These are phyloP conservation scores for Phacellophora camtschatica DNA, from an alignment of 30 jellyfish, hydroid and myxozoan genomes.

Conservation along the genomic window DNA sequence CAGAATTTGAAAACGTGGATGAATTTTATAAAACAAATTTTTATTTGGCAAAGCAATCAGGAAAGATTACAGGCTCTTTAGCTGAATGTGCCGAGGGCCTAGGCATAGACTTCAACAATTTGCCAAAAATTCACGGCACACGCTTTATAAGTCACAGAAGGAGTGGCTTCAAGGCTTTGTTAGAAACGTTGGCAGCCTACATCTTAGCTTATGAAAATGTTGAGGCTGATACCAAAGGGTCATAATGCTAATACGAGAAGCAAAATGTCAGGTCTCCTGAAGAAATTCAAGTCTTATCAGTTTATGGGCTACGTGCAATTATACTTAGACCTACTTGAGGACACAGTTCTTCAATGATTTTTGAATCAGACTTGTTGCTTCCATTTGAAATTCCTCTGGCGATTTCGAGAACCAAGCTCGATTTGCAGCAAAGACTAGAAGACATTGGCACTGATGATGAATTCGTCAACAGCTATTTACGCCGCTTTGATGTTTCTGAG, in stretches of 20 bases:
- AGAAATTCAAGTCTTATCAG: conserved; percentile 44
- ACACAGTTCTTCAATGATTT: conserved; percentile 32
- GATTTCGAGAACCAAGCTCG: conserved; percentile 1
- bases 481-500: not conserved
- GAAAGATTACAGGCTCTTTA: conserved; percentile 16
- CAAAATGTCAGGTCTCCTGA: conserved; percentile 30
- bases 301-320: conserved; percentile 14
- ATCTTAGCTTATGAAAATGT: conserved; percentile 41
- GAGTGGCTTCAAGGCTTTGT: conserved; percentile 39
- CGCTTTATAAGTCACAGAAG: conserved; percentile 40
- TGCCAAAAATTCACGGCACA: conserved; percentile 40
- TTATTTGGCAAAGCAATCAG: not conserved
- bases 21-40: conserved; percentile 36
- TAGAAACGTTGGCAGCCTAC: conserved; percentile 60
- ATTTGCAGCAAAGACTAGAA: not conserved
- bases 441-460: conserved; percentile 2
- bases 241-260: conserved; percentile 33
- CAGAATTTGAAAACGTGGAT: conserved; percentile 6
- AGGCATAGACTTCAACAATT: conserved; percentile 18
- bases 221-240: conserved; percentile 27
- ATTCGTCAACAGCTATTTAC: not conserved
- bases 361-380: conserved; percentile 41
- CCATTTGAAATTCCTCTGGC: conserved; percentile 32
- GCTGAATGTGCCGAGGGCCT: conserved; percentile 34
- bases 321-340: conserved; percentile 49